Evolutionary conservation across 2,113 vertebrate genomes (phyloP), one percentile per base, ranked within the genome.

Genomic region (Eulemur rufifrons): DNA sequence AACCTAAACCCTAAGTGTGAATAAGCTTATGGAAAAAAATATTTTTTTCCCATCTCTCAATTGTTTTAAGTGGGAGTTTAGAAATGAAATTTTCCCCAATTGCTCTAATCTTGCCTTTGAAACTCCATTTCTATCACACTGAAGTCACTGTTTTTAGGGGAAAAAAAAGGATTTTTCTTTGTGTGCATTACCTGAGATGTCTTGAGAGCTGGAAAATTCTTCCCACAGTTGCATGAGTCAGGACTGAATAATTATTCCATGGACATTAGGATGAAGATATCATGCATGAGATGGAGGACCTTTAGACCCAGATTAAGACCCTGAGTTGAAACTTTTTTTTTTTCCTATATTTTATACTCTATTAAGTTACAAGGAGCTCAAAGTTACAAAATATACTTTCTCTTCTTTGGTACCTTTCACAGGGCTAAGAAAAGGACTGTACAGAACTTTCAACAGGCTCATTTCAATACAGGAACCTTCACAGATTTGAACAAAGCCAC

Each of bases 71-170:
- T 69, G 56, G 78, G 83, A 56, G 39, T 86, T 91, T 29, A 92
- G 95, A 89, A 93, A 93, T 27, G 21, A 93, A 71, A 87, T n/a
- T 83, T 93, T 54, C 39, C 76, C 27, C 71, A n/a, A 59, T 7
- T 11, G 61, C 68, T 89, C 80, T 34, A 6, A 4, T 52, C 50
- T 68, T 29, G 32, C 63, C 74, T 88, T 59, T 37, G 50, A 91
- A 94, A 89, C 21, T 20, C 56, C 34, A 52, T 74, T 91, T 78
- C 54, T 63, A 74, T 78, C 77, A 81, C n/a, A 81, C 54, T 91
- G 39, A 63, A 81, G 23, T 94, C 68, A 71, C 34, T 29, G 45
- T 59, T 73, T 63, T 63, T 29, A 64, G 66, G 34, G 34, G 18
- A 3, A 39, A 50, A 50, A 45, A 37, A 56, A 0, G 3, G 7